These are phyloP conservation scores for Oreochromis tanganicae DNA, from an alignment of 2,113 vertebrate species.

Conservation along the genomic window DNA sequence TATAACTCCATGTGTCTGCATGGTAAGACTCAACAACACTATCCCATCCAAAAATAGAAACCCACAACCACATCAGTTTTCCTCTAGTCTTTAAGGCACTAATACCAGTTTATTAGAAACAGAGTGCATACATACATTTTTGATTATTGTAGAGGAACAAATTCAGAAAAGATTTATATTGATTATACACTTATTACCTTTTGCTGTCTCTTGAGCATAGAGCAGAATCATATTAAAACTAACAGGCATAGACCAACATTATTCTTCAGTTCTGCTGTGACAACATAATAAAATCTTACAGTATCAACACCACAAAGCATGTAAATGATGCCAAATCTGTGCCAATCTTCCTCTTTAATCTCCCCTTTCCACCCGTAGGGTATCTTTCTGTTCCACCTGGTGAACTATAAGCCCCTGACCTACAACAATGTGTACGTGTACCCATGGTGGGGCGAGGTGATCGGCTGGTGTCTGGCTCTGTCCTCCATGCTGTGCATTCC, in stretches of 20 bases:
- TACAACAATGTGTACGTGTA: slow-evolving; percentile 80
- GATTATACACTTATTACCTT: not conserved
- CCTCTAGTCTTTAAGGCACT: not conserved
- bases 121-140: not conserved
- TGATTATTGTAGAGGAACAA: not conserved
- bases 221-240: not conserved
- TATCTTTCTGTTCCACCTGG: slow-evolving; percentile 79
- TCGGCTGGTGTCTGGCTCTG: slow-evolving; percentile 79
- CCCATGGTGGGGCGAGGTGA: slow-evolving; percentile 82
- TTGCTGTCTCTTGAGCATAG: rapidly evolving
- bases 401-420: slow-evolving; percentile 81
- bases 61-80: not conserved
- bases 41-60: not conserved
- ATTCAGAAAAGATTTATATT: not conserved
- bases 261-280: not conserved
- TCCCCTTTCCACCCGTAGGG: slow-evolving; percentile 37
- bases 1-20: slow-evolving; percentile 78
- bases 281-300: not conserved
- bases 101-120: rapidly evolving
- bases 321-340: not conserved
- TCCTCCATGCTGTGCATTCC: slow-evolving; percentile 83
- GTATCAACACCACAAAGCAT: not conserved
- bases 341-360: rapidly evolving
- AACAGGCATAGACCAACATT: not conserved
- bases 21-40: slow-evolving; percentile 50